Percentiles rank a stretch among this genome's conserved stretches.
phyloP scores from a whole-genome alignment of 2,888 invertebrate genomes.

The Sinodicranocentrus sp. region DNA sequence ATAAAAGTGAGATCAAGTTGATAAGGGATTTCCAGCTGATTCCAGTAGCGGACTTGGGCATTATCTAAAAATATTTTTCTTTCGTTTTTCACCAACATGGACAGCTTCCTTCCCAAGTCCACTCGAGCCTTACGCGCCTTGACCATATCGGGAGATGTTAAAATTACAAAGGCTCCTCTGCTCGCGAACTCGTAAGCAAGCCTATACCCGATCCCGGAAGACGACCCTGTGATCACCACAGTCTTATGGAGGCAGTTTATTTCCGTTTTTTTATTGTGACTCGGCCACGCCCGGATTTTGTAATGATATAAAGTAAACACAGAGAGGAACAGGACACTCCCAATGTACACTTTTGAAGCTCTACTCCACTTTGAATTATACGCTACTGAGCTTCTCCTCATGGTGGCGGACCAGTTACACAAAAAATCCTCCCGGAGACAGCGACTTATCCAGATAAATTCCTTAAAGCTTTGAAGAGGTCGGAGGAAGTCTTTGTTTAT shows the following conservation, averaged over 20 bases:
- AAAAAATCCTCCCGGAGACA: background rate
- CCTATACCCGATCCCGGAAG: slow-evolving; percentile 31
- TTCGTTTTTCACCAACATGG: background rate
- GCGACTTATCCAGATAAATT: background rate
- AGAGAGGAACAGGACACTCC: background rate
- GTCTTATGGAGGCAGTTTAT: slow-evolving; percentile 23
- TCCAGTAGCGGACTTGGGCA: slow-evolving; percentile 6
- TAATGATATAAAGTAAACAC: slow-evolving; percentile 30
- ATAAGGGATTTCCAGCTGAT: slow-evolving; percentile 12
- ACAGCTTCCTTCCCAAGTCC: slow-evolving; percentile 21
- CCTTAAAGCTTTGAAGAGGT: background rate
- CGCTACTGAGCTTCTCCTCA: background rate
- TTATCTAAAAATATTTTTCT: background rate
- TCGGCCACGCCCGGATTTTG: slow-evolving; percentile 21
- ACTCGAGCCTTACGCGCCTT: slow-evolving; percentile 41
- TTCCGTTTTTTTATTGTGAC: slow-evolving; percentile 26
- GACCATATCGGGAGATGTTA: slow-evolving; percentile 33
- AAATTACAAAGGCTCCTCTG: slow-evolving; percentile 33
- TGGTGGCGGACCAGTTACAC: background rate
- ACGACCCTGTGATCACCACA: slow-evolving; percentile 40
- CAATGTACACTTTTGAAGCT: slow-evolving; percentile 11
- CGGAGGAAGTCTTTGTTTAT: slow-evolving; percentile 18
- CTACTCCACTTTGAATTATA: slow-evolving; percentile 1
- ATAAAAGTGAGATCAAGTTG: slow-evolving; percentile 22
- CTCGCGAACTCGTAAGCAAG: slow-evolving; percentile 31